Conservation (phyloP, 2,113 vertebrate genomes). For the Eurypyga helias region DNA sequence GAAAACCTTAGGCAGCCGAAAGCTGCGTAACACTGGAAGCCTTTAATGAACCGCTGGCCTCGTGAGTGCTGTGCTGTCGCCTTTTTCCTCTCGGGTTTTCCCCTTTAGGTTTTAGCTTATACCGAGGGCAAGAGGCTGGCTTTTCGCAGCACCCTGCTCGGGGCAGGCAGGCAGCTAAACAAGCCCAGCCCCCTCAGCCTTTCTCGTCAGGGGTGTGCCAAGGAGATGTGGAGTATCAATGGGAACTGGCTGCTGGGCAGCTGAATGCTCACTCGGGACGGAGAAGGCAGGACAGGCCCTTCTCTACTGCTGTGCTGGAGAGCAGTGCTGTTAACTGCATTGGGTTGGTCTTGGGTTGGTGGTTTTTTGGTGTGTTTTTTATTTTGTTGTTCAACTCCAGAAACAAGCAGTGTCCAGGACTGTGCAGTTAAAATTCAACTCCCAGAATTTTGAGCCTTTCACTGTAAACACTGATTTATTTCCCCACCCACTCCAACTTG, state of each 20-base stretch:
- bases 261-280: fast-evolving
- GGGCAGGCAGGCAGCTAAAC: not conserved
- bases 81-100: fast-evolving
- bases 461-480: conserved; percentile 3
- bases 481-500: not conserved
- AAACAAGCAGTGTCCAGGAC: not conserved
- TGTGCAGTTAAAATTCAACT: not conserved
- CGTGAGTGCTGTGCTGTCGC: fast-evolving
- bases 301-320: not conserved
- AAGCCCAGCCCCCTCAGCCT: not conserved
- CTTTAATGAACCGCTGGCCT: fast-evolving
- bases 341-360: not conserved
- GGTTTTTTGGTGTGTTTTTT: not conserved
- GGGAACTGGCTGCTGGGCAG: fast-evolving
- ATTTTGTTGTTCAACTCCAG: not conserved
- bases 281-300: not conserved
- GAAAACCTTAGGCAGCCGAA: not conserved
- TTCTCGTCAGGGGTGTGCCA: fast-evolving
- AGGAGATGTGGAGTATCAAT: fast-evolving
- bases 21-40: fast-evolving
- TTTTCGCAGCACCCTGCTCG: fast-evolving
- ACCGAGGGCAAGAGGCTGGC: not conserved
- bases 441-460: conserved; percentile 26
- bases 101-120: fast-evolving
- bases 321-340: not conserved